Evolutionary conservation across 2,113 vertebrate species (phyloP).

Genomic region (Peromyscus californicus): DNA sequence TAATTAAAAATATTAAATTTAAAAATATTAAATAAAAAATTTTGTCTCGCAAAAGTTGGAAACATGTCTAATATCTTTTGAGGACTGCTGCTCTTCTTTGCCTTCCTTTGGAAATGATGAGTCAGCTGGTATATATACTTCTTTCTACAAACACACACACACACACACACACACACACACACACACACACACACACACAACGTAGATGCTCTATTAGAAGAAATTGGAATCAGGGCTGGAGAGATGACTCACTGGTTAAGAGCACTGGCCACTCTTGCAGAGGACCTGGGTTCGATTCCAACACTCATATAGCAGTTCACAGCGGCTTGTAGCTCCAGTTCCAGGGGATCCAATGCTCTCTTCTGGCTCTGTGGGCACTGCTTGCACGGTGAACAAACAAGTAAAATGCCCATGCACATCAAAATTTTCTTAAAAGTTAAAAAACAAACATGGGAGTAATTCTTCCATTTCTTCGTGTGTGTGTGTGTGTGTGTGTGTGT

Average conservation of each 20-base stretch:
- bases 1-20: no score
- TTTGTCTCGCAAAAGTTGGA: constrained; percentile 33
- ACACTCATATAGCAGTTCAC: not conserved
- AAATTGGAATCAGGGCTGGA: not conserved
- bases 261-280: not conserved
- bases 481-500: no score
- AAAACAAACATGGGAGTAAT: not conserved
- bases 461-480: not conserved
- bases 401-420: not conserved
- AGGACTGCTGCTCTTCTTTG: not conserved
- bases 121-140: not conserved
- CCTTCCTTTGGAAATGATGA: not conserved
- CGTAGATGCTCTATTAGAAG: not conserved
- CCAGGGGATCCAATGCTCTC: not conserved
- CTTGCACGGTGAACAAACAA: not conserved
- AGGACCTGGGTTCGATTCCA: not conserved
- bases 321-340: not conserved
- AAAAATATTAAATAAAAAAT: no score
- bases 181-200: not conserved
- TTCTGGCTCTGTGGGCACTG: not conserved
- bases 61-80: not conserved
- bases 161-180: no score
- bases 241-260: not conserved
- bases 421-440: not conserved
- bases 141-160: not conserved